Evolutionary conservation across 1,140 invertebrate genomes (phyloP), one percentile per base, ranked within the genome.

Genomic region (Drosophila navojoa): DNA sequence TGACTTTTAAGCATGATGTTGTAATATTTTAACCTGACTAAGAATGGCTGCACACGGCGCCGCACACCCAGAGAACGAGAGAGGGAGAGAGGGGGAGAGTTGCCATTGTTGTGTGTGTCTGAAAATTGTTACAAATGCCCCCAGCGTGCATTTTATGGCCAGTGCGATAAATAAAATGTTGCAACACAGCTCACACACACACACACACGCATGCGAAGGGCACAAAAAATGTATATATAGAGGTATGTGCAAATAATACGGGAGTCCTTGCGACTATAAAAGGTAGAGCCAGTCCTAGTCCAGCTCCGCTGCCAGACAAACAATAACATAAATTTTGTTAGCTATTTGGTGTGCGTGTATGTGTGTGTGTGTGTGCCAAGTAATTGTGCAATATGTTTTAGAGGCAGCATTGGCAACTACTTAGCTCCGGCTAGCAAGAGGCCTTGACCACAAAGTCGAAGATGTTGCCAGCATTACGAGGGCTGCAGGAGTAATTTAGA

Each of bases 1-100:
- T 87, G 84, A 87, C 84, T 87, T 87, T 87, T 87, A 89, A 87
- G 84, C 84, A 87, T 87, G 84, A 87, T 87, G 84, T 87, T 87
- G 84, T 87, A 87, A 87, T 87, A 87, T 87, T 87, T 87, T 87
- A 87, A 87, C 84, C 71, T 82, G 84, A 84, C 84, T 87, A 87
- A 87, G 84, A 89, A 82, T 71, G 47, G 13, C 45, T 62, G 16
- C 59, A 53, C 62, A 44, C n/a, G 42, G 40, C 16, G 29, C 63
- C 47, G 45, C 27, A 35, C 19, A 11, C 19, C 19, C 19, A 22
- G 63, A 22, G 19, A 13, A 32, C 3, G 22, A 6, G 11, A 47
- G 35, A n/a, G 19, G 5, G 7, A 3, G 4, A 15, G 38, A n/a
- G 11, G 25, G 27, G 62, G 19, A 67, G 45, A 45, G 70, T 58